Evolutionary conservation across 2,888 invertebrate species (phyloP), one percentile per base, ranked within the genome.

Genomic region (Hybos culiciformis): DNA sequence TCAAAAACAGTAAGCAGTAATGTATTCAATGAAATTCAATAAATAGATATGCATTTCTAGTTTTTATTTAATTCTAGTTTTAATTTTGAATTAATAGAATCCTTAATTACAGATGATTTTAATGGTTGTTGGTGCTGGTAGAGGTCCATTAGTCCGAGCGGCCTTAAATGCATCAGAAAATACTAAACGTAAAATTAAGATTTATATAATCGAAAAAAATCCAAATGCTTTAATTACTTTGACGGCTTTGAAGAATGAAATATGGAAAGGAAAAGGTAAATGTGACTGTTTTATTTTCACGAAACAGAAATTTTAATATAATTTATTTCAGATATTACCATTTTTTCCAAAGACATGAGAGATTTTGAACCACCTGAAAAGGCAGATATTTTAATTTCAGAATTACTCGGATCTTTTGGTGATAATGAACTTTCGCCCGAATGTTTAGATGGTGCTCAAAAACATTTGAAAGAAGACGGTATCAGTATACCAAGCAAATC

Each of bases 391-490:
- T 71, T 97, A 41, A 85, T 98, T 20, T 96, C 96, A 0, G 98
- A 98, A 68, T 71, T 98, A 36, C 70, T 99, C 41, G 97, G 81
- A 0, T 96, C 96, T 2, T 98, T 98, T 72, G 94, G 94, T 17
- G 98, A 98, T 63, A 99, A 99, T 63, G 98, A 99, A 69, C 73
- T 99, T 11, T 93, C 94, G 0, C 98, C 98, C 0, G 98, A 99
- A 66, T 97, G 96, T 64, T 71, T 97, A 39, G 94, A 96, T 66
- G 93, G 94, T 3, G 93, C 92, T 3, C 84, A 91, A 54, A 76
- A 81, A 31, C 80, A 92, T 50, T 68, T 96, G 5, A 82, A 83
- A 69, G 72, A 80, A 18, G 81, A 80, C 59, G 96, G 96, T 17
- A 80, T 96, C 50, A 91, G 88, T 55, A 96, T 97, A 64, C 97